Evolutionary conservation across 2,113 vertebrate species (phyloP).

Genomic region (Cisticola juncidis): DNA sequence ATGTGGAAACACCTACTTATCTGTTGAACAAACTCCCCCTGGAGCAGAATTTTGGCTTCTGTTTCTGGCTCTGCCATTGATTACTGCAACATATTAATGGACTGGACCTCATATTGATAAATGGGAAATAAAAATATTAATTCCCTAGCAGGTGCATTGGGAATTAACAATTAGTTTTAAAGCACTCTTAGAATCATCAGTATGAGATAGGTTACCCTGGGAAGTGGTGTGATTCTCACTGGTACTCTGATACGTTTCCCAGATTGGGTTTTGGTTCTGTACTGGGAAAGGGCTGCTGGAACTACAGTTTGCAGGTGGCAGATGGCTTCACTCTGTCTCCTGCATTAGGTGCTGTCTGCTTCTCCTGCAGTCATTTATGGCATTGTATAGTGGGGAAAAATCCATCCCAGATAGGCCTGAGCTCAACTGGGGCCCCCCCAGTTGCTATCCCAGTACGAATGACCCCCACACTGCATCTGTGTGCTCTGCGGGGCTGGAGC

Average conservation of each 20-base stretch:
- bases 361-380: neutral
- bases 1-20: neutral
- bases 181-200: neutral
- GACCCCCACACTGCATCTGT: rapidly evolving
- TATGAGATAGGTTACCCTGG: neutral
- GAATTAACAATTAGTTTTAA: neutral
- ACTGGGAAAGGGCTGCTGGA: neutral
- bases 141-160: neutral
- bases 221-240: neutral
- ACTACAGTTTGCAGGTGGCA: neutral
- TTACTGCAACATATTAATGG: neutral
- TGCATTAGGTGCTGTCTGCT: neutral
- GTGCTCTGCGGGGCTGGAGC: neutral
- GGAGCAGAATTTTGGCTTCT: neutral
- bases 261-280: neutral
- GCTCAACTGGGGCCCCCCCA: neutral
- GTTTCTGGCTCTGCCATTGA: neutral
- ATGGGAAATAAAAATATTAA: neutral
- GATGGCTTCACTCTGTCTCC: neutral
- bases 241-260: neutral
- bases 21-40: neutral
- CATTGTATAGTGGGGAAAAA: neutral
- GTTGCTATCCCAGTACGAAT: neutral
- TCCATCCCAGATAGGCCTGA: neutral
- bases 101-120: neutral